Evolutionary conservation across 2,797 vertebrate species (phyloP).

Genomic region (Scolopax bukidnonensis): DNA sequence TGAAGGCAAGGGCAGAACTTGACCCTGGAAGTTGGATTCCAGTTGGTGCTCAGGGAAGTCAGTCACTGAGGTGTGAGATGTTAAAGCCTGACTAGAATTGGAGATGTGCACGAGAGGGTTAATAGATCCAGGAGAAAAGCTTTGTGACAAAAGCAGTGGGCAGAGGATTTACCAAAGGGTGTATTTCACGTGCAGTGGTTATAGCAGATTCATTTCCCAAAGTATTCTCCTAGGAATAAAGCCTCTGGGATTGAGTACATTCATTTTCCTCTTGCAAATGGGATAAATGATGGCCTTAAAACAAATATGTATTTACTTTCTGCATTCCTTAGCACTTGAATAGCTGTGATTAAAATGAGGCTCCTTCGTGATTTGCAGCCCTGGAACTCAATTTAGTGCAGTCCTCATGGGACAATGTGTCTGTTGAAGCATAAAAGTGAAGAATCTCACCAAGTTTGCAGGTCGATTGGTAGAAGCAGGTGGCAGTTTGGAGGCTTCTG

Average conservation of each 20-base stretch:
- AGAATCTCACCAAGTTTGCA: conserved; percentile 24
- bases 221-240: neutral
- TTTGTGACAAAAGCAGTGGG: neutral
- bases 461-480: neutral
- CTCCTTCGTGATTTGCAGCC: conserved; percentile 40
- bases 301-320: conserved; percentile 50
- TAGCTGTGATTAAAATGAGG: conserved; percentile 42
- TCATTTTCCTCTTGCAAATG: conserved; percentile 30
- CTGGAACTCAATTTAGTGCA: conserved; percentile 18
- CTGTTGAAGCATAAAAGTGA: conserved; percentile 32
- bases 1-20: neutral
- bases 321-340: conserved; percentile 52
- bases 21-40: neutral
- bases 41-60: neutral
- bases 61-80: too few species aligned
- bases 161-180: neutral
- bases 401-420: conserved; percentile 24
- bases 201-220: neutral
- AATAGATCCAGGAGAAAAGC: neutral
- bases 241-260: neutral
- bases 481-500: neutral
- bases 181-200: neutral
- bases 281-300: neutral
- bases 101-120: neutral
- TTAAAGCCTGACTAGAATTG: neutral